Conservation (phyloP, 2,888 invertebrate species). For the Synanthedon andrenaeformis region DNA sequence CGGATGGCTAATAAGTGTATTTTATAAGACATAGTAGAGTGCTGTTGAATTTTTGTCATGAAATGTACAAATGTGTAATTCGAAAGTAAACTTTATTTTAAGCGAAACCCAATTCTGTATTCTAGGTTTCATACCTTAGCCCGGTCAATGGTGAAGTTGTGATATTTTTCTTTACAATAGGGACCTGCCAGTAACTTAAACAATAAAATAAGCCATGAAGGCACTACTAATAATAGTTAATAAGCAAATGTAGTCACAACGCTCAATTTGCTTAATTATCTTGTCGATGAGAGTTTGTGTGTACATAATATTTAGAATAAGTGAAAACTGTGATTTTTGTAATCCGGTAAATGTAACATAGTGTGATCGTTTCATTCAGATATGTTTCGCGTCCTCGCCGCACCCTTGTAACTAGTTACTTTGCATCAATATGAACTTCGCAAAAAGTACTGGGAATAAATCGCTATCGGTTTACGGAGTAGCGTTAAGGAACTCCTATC, state of each 20-base stretch:
- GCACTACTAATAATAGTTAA: slow-evolving; percentile 32
- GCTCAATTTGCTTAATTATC: slow-evolving; percentile 55
- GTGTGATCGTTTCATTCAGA: slow-evolving; percentile 40
- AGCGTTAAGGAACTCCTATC: slow-evolving; percentile 9
- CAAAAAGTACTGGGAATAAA: background rate
- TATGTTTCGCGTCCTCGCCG: slow-evolving; percentile 11
- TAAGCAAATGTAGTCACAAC: slow-evolving; percentile 55
- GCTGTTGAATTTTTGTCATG: slow-evolving; percentile 67
- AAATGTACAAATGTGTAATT: slow-evolving; percentile 68
- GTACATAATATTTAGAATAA: slow-evolving; percentile 62
- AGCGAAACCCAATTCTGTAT: slow-evolving; percentile 59
- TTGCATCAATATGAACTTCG: background rate
- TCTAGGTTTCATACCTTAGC: slow-evolving; percentile 55
- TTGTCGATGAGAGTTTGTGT: slow-evolving; percentile 61
- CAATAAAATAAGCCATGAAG: slow-evolving; percentile 33
- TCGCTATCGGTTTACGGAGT: slow-evolving; percentile 12
- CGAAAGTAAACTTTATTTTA: slow-evolving; percentile 64
- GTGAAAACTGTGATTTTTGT: slow-evolving; percentile 60
- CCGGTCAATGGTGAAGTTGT: slow-evolving; percentile 63
- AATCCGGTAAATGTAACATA: slow-evolving; percentile 41
- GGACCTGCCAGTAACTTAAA: slow-evolving; percentile 14
- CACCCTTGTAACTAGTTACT: background rate
- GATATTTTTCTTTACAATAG: slow-evolving; percentile 57
- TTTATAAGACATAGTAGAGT: slow-evolving; percentile 60
- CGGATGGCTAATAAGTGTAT: slow-evolving; percentile 39